Evolutionary conservation across 2,888 invertebrate genomes (phyloP), one percentile per base, ranked within the genome.

Genomic region (Protodeltote pygarga): DNA sequence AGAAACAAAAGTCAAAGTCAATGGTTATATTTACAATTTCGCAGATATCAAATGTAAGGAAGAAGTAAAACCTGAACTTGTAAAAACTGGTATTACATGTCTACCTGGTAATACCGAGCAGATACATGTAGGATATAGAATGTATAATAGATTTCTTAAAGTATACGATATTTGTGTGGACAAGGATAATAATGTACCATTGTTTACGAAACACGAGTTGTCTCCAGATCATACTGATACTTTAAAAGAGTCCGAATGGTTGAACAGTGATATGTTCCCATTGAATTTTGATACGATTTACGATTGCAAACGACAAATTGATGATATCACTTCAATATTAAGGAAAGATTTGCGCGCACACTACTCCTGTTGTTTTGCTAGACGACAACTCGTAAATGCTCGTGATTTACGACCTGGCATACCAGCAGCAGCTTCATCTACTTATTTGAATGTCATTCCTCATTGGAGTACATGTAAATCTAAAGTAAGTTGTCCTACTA

Each of bases 381-480:
- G 66, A 34, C 69, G 78, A 27, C 83, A 81, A 39, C 62, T 87
- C 9, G 76, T 87, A 1, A 81, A 55, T 53, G 53, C 83, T 1
- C 65, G 38, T 9, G 80, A 85, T 46, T 68, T 87, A 1, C 38
- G 51, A 1, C 77, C 76, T 3, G 87, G 85, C 0, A n/a, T 81
- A 4, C 54, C 83, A 0, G 76, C 79, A 47, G 45, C 58, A 5
- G 60, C 80, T 0, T 74, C 80, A 0, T 82, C 68, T 40, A 75
- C 67, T 11, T 65, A 79, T 59, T 60, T 83, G 14, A 87, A 87
- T 49, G 66, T 80, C 4, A 65, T 79, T 1, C 85, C 87, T 10
- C 85, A 83, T 3, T 87, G 86, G 85, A 78, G 81, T 35, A 69
- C 77, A 1, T 87, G 84, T 47, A 69, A 72, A 39, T 28, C 65